Base-by-base conservation (phyloP, 2,888 invertebrate genomes). In the Noctua janthe region DNA sequence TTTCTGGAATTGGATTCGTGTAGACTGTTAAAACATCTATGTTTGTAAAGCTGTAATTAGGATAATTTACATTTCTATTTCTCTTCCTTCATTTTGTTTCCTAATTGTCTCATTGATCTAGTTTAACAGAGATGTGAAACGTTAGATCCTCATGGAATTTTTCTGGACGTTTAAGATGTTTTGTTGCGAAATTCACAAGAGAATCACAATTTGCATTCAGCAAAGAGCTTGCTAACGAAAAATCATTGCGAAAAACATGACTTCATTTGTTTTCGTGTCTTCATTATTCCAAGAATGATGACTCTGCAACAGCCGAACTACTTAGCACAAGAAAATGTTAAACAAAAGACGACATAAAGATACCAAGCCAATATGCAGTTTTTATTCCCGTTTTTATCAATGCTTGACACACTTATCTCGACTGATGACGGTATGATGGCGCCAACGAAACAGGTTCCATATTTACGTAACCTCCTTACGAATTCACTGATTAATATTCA, bases 401-500 rank as follows among this genome's bases (percentile, higher is more conserved):
- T 69, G 43, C 43, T 0, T 72, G 79, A 73, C 85, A 87, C 39
- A 87, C 51, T 87, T 77, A 76, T 71, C 62, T 76, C 73, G 72
- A 66, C 81, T 71, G 74, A 75, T 73, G 70, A 74, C 43, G 64
- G 62, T 51, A n/a, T n/a, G 81, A 74, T 84, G 86, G 86, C 88
- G 86, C 88, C 86, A 79, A 66, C n/a, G 43, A 66, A 86, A 87
- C 88, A 87, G 79, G 88, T 85, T 87, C 66, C 23, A 74, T 78
- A 85, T 72, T 76, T 74, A 81, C 51, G 49, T 79, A 86, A 87
- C 85, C 88, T 87, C 79, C 64, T 76, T 86, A 81, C 64, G 23
- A 59, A 84, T 80, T 56, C 35, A 47, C 54, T 78, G 84, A 87
- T 85, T 84, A 87, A 84, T 87, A 80, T 84, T 78, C 87, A 85